Base-by-base conservation (phyloP, 2,888 invertebrate species). In the Oithona nana region DNA sequence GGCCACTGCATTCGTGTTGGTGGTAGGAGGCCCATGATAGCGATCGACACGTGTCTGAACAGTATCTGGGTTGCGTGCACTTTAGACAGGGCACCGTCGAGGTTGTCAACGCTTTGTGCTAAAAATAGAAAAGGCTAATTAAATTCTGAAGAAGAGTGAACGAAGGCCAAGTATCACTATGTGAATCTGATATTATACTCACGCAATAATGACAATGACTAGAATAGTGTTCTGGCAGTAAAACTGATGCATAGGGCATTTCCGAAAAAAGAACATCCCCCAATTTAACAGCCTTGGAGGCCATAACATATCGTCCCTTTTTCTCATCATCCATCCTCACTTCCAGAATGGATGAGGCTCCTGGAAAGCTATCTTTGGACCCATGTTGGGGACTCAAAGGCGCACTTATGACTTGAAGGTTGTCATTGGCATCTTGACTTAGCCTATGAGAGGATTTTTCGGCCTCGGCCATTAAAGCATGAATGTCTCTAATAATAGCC, bases 181-280 rank as follows among this genome's bases (percentile, higher is more conserved):
- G 6, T 6, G 6, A 20, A 52, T 13, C 11, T 24, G n/a, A 52
- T 52, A 13, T n/a, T 24, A 11, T 66, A 65, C 63, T 71, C 83
- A 39, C 39, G 73, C 93, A 93, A 68, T 82, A 77, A 68, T 85
- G 83, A 71, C 92, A 93, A 70, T 79, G 72, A 67, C 75, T 73
- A 29, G 73, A 70, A 65, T 75, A 73, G 68, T 75, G 71, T 64
- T 79, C 78, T 11, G 78, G 75, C 13, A 71, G 83, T 71, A 65
- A 80, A 1, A 88, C 85, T 72, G 86, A 84, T 1, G 86, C 81
- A 71, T 83, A 85, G 0, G 92, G 85, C 67, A 81, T 80, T 72
- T 93, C 93, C 0, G 81, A 77, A 71, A 89, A 85, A 49, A 94
- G 72, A 0, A 84, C 75, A 67, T 86, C 83, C 0, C 86, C 87